Base-by-base conservation (phyloP, 2,797 vertebrate species). In the Acropternis orthonyx region DNA sequence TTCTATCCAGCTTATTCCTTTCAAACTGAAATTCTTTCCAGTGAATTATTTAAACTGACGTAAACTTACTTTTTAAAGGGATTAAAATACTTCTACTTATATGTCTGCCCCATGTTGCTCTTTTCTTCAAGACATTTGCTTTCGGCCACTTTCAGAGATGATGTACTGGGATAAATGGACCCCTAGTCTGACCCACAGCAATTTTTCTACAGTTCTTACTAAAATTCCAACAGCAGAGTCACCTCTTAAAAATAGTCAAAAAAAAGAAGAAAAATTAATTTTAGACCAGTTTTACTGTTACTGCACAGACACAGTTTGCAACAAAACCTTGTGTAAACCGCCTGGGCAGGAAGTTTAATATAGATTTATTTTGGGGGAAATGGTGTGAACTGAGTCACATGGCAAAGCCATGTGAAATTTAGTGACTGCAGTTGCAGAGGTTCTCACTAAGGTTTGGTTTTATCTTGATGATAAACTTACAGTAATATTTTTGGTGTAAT, bases 1-100 rank as follows among this genome's bases (percentile, higher is more conserved):
- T 85, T 92, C 36, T 83, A 85, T 79, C 72, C 67, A 13, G 5
- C 4, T 83, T 65, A n/a, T 87, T 93, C 36, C 26, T 91, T 94
- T 90, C 41, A 76, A 82, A 71, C 12, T 26, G 49, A 85, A 58
- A 61, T 21, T 52, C n/a, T 71, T 93, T 74, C 14, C 68, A 58
- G 56, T 65, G 34, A 83, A 85, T 88, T 85, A 91, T 88, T 89
- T 93, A 92, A 93, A 67, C 56, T 91, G 72, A 80, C 59, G 71
- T 6, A 52, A 65, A 22, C n/a, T 83, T 75, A 8, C 46, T 81
- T 92, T 93, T 88, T 69, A 12, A 66, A 69, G n/a, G 7, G 12
- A 22, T 63, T 93, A 91, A 96, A 96, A 61, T 77, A 76, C 46
- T 86, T 82, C 32, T 87, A 34, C 48, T 80, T 82, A 61, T 76